Evolutionary conservation across 2,888 invertebrate genomes (phyloP).

Genomic region (Rhabditoides inermis): DNA sequence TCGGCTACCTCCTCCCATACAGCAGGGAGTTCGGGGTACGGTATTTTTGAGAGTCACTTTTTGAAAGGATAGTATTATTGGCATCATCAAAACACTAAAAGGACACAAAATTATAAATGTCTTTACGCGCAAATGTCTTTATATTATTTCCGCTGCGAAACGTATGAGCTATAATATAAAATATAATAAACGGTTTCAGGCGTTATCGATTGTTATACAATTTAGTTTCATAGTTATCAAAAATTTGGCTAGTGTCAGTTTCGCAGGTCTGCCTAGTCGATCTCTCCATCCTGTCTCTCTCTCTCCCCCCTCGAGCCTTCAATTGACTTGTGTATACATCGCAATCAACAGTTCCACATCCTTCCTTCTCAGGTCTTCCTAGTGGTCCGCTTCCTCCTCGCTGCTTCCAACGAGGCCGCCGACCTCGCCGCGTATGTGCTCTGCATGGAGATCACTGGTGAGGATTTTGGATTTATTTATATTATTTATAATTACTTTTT

Average conservation of each 20-base stretch:
- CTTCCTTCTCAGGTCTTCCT: constrained; percentile 32
- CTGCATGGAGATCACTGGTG: constrained; percentile 52
- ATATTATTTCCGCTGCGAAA: no score
- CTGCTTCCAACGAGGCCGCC: constrained; percentile 51
- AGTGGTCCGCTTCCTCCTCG: constrained; percentile 45
- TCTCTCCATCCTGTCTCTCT: background rate
- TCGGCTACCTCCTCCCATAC: constrained; percentile 46
- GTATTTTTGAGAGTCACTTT: background rate
- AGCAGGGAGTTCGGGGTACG: constrained; percentile 22
- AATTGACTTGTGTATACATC: no score
- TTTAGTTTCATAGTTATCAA: no score
- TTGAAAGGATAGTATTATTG: background rate
- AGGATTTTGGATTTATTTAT: background rate
- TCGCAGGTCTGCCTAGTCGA: background rate
- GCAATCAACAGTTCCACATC: no score
- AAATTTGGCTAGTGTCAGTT: no score
- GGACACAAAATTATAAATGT: no score
- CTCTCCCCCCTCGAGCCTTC: no score
- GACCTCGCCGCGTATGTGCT: constrained; percentile 52
- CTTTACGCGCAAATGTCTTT: no score
- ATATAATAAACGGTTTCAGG: no score
- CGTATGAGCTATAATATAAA: no score
- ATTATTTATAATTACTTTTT: background rate
- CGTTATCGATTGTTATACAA: no score
- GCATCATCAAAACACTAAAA: background rate